Percentiles rank a stretch among this genome's conserved stretches.
phyloP scores from a whole-genome alignment of 2,797 vertebrate genomes.

The Scarus forsteni region DNA sequence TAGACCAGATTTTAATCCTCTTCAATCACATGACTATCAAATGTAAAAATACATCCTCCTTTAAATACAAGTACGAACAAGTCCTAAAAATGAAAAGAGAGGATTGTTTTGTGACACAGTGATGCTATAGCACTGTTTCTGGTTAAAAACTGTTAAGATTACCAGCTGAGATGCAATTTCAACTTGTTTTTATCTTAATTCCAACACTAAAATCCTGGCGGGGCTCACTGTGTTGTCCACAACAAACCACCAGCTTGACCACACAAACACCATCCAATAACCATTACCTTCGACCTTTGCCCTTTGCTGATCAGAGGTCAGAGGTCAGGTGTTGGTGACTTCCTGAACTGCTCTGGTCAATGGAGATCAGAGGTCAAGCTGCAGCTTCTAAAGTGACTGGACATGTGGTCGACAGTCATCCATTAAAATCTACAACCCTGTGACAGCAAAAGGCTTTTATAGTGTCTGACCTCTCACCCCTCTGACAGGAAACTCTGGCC shows the following conservation, averaged over 20 bases:
- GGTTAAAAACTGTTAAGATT: too few relatives aligned
- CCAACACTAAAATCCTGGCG: too few relatives aligned
- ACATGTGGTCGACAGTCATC: constrained; percentile 63
- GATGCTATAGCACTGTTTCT: too few relatives aligned
- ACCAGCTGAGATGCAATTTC: too few relatives aligned
- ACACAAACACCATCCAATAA: constrained; percentile 52
- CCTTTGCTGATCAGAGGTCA: constrained; percentile 57
- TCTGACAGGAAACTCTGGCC: constrained; percentile 57
- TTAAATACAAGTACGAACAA: too few relatives aligned
- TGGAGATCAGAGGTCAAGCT: constrained; percentile 68
- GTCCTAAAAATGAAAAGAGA: too few relatives aligned
- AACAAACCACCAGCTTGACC: constrained; percentile 24
- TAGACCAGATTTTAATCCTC: too few relatives aligned
- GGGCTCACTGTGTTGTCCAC: background rate
- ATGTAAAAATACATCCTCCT: too few relatives aligned
- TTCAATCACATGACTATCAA: too few relatives aligned
- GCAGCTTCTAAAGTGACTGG: constrained; percentile 60
- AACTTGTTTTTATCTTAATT: too few relatives aligned
- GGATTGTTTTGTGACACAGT: too few relatives aligned
- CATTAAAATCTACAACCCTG: constrained; percentile 62
- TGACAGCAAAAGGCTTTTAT: constrained; percentile 73
- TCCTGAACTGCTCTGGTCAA: constrained; percentile 59
- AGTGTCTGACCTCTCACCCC: constrained; percentile 69
- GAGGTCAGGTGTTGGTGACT: constrained; percentile 53
- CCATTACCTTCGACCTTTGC: constrained; percentile 65